Conservation (phyloP, 2,113 vertebrate species). For the Marmota flaviventris region DNA sequence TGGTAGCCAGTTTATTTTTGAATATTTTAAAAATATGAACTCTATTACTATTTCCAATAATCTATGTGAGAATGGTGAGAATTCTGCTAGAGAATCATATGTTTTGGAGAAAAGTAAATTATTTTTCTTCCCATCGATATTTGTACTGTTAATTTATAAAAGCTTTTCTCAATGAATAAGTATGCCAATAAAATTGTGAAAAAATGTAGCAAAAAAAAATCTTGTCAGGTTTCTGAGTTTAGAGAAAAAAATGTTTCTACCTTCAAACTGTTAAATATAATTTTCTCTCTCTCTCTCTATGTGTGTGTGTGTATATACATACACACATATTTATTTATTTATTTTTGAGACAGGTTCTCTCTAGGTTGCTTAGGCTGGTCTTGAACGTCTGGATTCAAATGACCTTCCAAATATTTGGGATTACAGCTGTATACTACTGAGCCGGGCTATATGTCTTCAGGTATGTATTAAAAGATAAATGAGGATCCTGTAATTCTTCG, state of each 20-base stretch:
- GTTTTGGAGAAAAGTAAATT: not conserved
- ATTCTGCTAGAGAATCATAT: not conserved
- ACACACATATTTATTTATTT: no score
- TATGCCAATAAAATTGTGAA: not conserved
- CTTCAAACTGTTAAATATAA: not conserved
- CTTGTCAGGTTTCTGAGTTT: not conserved
- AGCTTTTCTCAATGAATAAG: not conserved
- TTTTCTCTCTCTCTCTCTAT: no score
- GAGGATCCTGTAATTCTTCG: not conserved
- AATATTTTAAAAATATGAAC: not conserved
- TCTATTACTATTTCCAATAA: not conserved
- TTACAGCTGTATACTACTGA: fast-evolving
- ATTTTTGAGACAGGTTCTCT: no score
- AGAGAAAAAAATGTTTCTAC: not conserved
- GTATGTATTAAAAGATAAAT: not conserved
- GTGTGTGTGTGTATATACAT: not conserved
- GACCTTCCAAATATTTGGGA: not conserved
- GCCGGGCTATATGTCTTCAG: not conserved
- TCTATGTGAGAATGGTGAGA: not conserved
- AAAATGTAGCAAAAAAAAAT: not conserved
- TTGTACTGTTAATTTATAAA: no score
- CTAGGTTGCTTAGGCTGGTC: not conserved
- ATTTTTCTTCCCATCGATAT: no score
- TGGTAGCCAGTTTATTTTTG: not conserved
- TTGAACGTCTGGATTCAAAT: not conserved